phyloP scores from a whole-genome alignment of 2,888 invertebrate genomes.

The Caenorhabditis sulstoni region DNA sequence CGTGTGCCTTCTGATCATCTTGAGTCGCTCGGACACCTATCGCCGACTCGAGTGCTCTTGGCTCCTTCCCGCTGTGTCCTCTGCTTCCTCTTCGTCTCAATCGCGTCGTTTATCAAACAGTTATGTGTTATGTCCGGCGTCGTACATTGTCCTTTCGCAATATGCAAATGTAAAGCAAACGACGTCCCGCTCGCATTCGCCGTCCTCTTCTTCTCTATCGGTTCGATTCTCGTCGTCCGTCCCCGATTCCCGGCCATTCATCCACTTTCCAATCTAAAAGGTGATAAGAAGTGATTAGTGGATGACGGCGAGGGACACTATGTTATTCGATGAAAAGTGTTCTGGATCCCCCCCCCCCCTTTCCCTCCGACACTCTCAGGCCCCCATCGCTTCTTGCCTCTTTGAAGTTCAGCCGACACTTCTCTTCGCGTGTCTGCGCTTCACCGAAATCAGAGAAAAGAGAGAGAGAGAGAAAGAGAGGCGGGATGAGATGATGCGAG shows the following conservation, averaged over 20 bases:
- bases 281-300: conserved; percentile 33
- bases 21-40: no score
- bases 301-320: neutral
- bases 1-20: no score
- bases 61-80: neutral
- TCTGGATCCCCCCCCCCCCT: conserved; percentile 10
- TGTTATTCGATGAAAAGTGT: conserved; percentile 14
- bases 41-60: no score
- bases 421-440: no score
- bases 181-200: neutral
- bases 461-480: conserved; percentile 4
- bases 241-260: neutral
- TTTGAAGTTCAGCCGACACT: no score
- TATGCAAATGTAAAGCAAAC: conserved; percentile 54
- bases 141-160: conserved; percentile 29
- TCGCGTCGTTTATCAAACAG: conserved; percentile 51
- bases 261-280: conserved; percentile 18
- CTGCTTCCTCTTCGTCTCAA: conserved; percentile 5
- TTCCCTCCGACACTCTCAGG: neutral
- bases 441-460: neutral
- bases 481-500: no score
- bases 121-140: conserved; percentile 43
- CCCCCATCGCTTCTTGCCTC: neutral
- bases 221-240: conserved; percentile 4
- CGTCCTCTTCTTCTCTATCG: no score